Conservation (phyloP, 2,797 vertebrate genomes). For the Caiman crocodilus region DNA sequence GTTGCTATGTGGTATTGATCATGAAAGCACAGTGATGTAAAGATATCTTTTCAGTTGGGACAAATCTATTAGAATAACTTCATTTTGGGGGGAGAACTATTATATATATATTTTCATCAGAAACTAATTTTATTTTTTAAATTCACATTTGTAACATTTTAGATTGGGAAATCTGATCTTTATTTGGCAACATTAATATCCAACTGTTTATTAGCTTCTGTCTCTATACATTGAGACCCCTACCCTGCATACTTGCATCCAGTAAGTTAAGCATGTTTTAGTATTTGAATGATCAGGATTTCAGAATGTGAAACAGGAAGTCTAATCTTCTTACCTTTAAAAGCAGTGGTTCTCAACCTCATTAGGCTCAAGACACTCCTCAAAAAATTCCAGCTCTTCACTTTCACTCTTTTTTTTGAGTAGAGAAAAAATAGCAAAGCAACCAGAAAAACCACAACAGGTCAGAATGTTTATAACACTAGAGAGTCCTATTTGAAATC, state of each 20-base stretch:
- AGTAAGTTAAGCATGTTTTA: not conserved
- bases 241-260: not conserved
- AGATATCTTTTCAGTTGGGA: not conserved
- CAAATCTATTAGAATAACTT: not conserved
- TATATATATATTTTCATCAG: not conserved
- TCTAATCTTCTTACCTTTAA: no score
- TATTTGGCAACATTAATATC: not conserved
- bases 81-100: not conserved
- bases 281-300: not conserved
- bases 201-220: not conserved
- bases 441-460: no score
- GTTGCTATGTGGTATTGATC: not conserved
- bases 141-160: not conserved
- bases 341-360: no score
- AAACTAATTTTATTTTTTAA: not conserved
- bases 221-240: not conserved
- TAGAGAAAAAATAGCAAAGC: no score
- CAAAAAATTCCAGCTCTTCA: no score
- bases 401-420: no score
- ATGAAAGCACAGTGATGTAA: not conserved
- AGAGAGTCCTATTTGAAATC: no score
- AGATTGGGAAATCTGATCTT: not conserved
- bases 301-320: not conserved
- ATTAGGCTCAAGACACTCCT: no score
- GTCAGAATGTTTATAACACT: no score